Evolutionary conservation across 35 echinoderm and acorn worm species (phyloP).

Genomic region (Holothuria glaberrima): DNA sequence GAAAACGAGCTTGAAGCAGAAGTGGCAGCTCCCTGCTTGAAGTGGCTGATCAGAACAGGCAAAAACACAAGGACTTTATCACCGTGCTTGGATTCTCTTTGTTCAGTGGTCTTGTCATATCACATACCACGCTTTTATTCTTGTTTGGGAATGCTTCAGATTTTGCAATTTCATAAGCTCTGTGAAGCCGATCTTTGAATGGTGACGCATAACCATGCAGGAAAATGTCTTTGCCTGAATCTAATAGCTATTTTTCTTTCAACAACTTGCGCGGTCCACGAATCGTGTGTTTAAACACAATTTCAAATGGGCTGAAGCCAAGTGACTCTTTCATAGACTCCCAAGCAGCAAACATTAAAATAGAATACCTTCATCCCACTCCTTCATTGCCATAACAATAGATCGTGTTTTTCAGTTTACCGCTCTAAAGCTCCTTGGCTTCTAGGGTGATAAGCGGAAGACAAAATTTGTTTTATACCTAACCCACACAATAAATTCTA

Average conservation of each 20-base stretch:
- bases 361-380: conserved; percentile 65
- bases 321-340: conserved; percentile 56
- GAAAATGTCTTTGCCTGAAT: background rate
- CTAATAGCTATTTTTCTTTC: conserved; percentile 51
- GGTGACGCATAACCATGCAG: conserved; percentile 65
- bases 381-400: conserved; percentile 57
- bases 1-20: conserved; percentile 43
- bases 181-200: conserved; percentile 44
- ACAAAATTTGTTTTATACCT: too few species aligned
- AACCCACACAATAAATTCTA: too few species aligned
- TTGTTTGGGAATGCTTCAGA: conserved; percentile 13
- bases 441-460: conserved; percentile 65
- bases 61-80: conserved; percentile 52
- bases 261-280: conserved; percentile 63
- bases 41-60: conserved; percentile 48
- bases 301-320: conserved; percentile 79
- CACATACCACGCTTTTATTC: conserved; percentile 48
- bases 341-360: conserved; percentile 70
- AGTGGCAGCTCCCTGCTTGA: too few species aligned
- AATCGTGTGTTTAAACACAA: conserved; percentile 71
- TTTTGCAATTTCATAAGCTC: conserved; percentile 59
- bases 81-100: background rate
- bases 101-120: background rate
- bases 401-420: conserved; percentile 80
- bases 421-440: conserved; percentile 71